Evolutionary conservation across 2,113 vertebrate species (phyloP).

Genomic region (Salvator merianae): DNA sequence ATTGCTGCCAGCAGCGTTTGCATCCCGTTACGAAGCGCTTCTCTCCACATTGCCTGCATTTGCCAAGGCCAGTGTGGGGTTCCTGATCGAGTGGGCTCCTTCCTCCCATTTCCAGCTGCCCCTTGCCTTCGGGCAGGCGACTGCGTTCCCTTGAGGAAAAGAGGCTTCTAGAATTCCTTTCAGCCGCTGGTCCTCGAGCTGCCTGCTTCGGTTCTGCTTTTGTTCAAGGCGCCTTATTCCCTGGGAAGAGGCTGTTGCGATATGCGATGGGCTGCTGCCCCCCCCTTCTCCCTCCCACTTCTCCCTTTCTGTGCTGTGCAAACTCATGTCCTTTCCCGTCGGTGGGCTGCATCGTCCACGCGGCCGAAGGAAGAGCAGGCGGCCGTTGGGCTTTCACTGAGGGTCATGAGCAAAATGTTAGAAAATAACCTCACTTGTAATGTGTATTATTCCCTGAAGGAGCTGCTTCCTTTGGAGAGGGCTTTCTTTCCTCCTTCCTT

Average conservation of each 20-base stretch:
- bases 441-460: background rate
- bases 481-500: background rate
- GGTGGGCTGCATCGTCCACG: background rate
- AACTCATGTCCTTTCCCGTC: background rate
- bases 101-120: background rate
- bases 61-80: background rate
- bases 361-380: background rate
- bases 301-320: background rate
- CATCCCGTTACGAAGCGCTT: too few species aligned
- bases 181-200: background rate
- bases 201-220: fast-evolving
- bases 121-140: background rate
- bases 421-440: background rate
- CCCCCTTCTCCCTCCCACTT: fast-evolving
- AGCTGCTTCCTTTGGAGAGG: background rate
- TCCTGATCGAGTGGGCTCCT: background rate
- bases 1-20: background rate
- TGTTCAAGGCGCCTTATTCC: background rate
- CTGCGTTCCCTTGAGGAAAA: background rate
- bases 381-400: background rate
- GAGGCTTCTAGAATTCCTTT: background rate
- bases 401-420: background rate
- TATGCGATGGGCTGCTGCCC: background rate
- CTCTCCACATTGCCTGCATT: fast-evolving
- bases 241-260: background rate